Conservation (phyloP, 2,888 invertebrate genomes). For the Strigamia maritima region DNA sequence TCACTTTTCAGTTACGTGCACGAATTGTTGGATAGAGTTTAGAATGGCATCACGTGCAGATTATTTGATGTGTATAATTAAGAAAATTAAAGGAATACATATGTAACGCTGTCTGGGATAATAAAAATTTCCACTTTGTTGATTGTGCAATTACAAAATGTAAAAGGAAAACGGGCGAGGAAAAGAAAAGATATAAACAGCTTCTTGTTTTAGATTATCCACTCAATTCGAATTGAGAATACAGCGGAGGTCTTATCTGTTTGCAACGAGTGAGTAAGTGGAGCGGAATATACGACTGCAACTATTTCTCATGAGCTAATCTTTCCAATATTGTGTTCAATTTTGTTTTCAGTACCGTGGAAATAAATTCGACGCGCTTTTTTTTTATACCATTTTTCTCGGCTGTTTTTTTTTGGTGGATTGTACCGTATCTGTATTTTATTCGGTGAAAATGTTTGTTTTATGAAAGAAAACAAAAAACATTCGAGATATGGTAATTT, state of each 20-base stretch:
- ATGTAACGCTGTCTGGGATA: no score
- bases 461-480: no score
- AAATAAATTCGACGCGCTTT: not conserved
- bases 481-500: no score
- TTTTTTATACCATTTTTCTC: no score
- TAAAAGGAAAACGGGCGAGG: not conserved
- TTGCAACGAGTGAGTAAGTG: not conserved
- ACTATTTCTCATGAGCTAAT: not conserved
- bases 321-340: not conserved
- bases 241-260: not conserved
- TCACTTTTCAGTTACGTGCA: no score
- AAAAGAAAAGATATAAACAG: not conserved
- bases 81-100: no score
- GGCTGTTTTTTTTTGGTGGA: no score
- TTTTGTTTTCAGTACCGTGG: not conserved
- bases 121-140: no score
- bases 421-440: no score
- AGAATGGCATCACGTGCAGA: no score
- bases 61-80: no score
- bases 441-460: not conserved
- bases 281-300: not conserved
- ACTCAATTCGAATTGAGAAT: not conserved
- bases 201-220: not conserved
- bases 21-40: no score
- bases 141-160: not conserved